These are phyloP conservation scores for Dermolepida albohirtum DNA, from an alignment of 2,888 invertebrate species.

Conservation along the genomic window DNA sequence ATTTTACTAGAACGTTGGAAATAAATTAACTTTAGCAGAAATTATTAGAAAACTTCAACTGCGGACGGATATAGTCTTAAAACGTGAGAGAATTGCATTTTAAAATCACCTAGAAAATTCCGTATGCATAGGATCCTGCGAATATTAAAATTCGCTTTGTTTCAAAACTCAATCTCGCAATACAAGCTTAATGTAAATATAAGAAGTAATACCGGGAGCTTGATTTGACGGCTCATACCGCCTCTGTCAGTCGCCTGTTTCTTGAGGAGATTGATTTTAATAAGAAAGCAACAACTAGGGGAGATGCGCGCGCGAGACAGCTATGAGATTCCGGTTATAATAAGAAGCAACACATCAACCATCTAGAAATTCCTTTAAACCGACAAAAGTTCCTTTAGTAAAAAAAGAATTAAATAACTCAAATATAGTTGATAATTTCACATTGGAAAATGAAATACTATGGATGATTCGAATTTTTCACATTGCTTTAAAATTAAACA, in stretches of 20 bases:
- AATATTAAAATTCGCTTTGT: slow-evolving; percentile 65
- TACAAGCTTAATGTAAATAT: slow-evolving; percentile 63
- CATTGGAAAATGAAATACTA: too few relatives aligned
- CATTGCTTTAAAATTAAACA: too few relatives aligned
- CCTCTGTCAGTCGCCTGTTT: slow-evolving; percentile 55
- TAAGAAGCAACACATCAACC: slow-evolving; percentile 44
- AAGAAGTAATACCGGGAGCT: slow-evolving; percentile 59
- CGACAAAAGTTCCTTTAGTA: slow-evolving; percentile 45
- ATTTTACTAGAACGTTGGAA: too few relatives aligned
- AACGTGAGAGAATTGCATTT: slow-evolving; percentile 24
- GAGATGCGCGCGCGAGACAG: slow-evolving; percentile 56
- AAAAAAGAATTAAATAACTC: slow-evolving; percentile 18
- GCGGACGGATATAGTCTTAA: not conserved
- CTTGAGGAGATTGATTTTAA: slow-evolving; percentile 60
- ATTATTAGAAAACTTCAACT: slow-evolving; percentile 7
- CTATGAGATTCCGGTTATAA: slow-evolving; percentile 58
- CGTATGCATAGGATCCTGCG: slow-evolving; percentile 60
- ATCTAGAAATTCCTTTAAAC: slow-evolving; percentile 51
- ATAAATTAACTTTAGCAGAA: not conserved
- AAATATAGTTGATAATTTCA: not conserved
- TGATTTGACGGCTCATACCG: slow-evolving; percentile 61
- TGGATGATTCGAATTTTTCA: too few relatives aligned
- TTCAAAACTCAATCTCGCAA: slow-evolving; percentile 63
- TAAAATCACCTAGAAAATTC: slow-evolving; percentile 45
- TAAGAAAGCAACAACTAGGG: slow-evolving; percentile 57